Percentiles rank a stretch among this genome's conserved stretches.
Evolutionary conservation across 30 jellyfish, hydroid and myxozoan species (phyloP).

Genomic region (Cassiopea andromeda): DNA sequence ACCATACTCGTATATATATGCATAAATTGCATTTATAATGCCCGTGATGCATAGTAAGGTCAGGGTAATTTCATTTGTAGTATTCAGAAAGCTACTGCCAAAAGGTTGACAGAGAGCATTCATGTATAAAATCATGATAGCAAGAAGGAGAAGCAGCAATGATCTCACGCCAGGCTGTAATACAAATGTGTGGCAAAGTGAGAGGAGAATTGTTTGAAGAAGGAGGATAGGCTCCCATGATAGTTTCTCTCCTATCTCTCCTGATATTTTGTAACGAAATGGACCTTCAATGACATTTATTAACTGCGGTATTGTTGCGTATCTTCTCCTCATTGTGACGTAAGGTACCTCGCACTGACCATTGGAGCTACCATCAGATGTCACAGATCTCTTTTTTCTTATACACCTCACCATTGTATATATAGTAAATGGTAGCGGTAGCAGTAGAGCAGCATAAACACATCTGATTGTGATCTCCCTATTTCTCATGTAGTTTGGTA

Average conservation of each 20-base stretch:
- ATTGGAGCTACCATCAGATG: background rate
- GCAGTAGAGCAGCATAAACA: conserved; percentile 23
- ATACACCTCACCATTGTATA: background rate
- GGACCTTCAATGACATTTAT: conserved; percentile 2
- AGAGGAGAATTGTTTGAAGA: background rate
- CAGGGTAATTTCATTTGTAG: background rate
- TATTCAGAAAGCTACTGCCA: background rate
- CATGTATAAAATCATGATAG: background rate
- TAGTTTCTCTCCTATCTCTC: background rate
- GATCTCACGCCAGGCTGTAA: background rate
- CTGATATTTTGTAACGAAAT: background rate
- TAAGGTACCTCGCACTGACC: too few relatives aligned
- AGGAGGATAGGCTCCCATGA: conserved; percentile 16
- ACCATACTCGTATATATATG: conserved; percentile 18
- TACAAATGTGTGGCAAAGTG: background rate
- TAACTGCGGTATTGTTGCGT: background rate
- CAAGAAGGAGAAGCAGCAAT: background rate
- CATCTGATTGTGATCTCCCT: conserved; percentile 1
- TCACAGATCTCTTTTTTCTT: background rate
- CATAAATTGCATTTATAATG: background rate
- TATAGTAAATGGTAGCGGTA: conserved; percentile 25
- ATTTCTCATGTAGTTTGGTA: background rate
- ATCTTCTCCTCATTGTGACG: too few relatives aligned
- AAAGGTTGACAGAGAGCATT: background rate
- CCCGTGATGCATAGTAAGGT: conserved; percentile 1